Evolutionary conservation across 2,797 vertebrate species (phyloP).

Genomic region (Coranthus polyacanthus): DNA sequence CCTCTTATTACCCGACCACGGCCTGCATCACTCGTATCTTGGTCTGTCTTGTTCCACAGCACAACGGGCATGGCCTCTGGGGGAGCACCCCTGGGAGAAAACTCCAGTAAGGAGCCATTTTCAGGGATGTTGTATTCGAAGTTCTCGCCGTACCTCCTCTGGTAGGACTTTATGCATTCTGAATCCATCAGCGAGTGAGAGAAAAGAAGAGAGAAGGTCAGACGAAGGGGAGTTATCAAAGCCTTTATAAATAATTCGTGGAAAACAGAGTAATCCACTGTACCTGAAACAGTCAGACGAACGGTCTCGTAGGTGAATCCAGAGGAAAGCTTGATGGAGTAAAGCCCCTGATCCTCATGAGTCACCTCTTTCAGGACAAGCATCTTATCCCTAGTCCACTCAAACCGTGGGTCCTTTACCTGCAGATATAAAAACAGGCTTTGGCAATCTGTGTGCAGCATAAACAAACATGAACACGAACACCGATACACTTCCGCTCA

Average conservation of each 20-base stretch:
- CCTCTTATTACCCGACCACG: conserved; percentile 64
- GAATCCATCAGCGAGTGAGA: conserved; percentile 1
- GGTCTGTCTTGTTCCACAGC: conserved; percentile 78
- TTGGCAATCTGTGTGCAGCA: not conserved
- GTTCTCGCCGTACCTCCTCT: conserved; percentile 74
- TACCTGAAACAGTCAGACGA: conserved; percentile 78
- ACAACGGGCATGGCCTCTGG: conserved; percentile 65
- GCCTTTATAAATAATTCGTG: too few species aligned
- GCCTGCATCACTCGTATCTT: conserved; percentile 24
- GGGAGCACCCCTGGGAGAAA: conserved; percentile 63
- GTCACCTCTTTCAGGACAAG: conserved; percentile 79
- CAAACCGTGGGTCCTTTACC: conserved; percentile 79
- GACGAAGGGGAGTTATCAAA: not conserved
- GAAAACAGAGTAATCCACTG: not conserved
- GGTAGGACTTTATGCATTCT: conserved; percentile 76
- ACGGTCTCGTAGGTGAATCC: conserved; percentile 79
- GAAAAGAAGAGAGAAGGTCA: not conserved
- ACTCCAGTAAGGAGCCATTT: conserved; percentile 74
- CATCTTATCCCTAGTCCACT: conserved; percentile 80
- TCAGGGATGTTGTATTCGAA: conserved; percentile 72
- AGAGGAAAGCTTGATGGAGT: conserved; percentile 73
- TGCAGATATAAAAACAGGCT: conserved; percentile 38
- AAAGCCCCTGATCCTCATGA: conserved; percentile 77
- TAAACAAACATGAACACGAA: conserved; percentile 11
- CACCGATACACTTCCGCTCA: conserved; percentile 35